These are phyloP conservation scores for Zelostemma sp. DNA, from an alignment of 1,140 invertebrate species.

Conservation along the genomic window DNA sequence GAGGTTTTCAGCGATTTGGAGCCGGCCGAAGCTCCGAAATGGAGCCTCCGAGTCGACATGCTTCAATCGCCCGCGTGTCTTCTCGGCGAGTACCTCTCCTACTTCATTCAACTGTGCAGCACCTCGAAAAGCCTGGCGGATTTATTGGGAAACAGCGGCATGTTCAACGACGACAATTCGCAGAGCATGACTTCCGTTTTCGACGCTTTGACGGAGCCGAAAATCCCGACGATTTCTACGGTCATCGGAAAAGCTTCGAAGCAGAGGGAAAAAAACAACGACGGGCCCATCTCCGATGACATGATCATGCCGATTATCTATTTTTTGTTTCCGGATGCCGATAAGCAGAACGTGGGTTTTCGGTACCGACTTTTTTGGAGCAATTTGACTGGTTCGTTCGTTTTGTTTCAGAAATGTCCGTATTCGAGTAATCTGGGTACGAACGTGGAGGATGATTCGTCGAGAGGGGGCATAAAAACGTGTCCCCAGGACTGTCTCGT, in stretches of 20 bases:
- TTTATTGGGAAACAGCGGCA: slow-evolving; percentile 72
- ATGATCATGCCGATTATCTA: slow-evolving; percentile 83
- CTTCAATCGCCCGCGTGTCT: slow-evolving; percentile 75
- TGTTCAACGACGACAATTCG: slow-evolving; percentile 52
- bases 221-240: slow-evolving; percentile 71
- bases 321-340: slow-evolving; percentile 92
- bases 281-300: slow-evolving; percentile 82
- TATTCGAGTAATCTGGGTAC: slow-evolving; percentile 55
- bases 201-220: slow-evolving; percentile 72
- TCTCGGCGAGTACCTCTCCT: slow-evolving; percentile 75
- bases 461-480: slow-evolving; percentile 79
- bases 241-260: slow-evolving; percentile 66
- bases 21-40: slow-evolving; percentile 85
- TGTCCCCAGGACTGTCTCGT: slow-evolving; percentile 83
- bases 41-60: slow-evolving; percentile 77
- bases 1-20: slow-evolving; percentile 90
- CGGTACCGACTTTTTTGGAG: background rate
- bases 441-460: slow-evolving; percentile 59
- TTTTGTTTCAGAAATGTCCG: slow-evolving; percentile 56
- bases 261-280: slow-evolving; percentile 68
- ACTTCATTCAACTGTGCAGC: slow-evolving; percentile 71
- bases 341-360: slow-evolving; percentile 72
- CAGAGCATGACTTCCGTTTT: slow-evolving; percentile 66
- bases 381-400: too few species aligned
- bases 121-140: slow-evolving; percentile 71